Evolutionary conservation across 2,113 vertebrate species (phyloP).

Genomic region (Microcebus tavaratra): DNA sequence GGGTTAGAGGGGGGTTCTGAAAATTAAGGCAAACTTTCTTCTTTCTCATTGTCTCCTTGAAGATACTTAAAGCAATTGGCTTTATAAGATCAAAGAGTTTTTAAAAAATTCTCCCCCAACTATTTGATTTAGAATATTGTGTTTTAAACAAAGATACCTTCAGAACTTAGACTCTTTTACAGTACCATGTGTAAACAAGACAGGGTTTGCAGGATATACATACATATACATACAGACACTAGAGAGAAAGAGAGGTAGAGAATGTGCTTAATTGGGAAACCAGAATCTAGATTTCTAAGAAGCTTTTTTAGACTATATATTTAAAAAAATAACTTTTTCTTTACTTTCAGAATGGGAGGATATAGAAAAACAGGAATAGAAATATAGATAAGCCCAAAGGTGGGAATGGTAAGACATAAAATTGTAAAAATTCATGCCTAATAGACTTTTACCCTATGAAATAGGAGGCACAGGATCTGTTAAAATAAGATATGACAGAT

Average conservation of each 20-base stretch:
- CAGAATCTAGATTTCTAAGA: not conserved
- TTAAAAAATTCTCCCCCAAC: not conserved
- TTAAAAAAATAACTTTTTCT: not conserved
- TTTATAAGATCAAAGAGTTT: not conserved
- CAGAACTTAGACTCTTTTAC: not conserved
- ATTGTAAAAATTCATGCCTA: not conserved
- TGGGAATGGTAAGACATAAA: not conserved
- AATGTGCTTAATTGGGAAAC: not conserved
- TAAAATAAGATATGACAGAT: not conserved
- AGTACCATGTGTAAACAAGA: not conserved
- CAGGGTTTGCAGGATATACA: not conserved
- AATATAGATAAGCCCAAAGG: not conserved
- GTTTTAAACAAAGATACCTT: not conserved
- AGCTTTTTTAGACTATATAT: not conserved
- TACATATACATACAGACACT: not conserved
- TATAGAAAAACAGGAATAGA: not conserved
- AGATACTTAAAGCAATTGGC: not conserved
- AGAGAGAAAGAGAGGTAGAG: not conserved
- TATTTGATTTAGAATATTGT: constrained; percentile 12
- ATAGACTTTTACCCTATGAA: not conserved
- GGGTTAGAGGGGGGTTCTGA: not conserved
- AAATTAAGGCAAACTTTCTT: not conserved
- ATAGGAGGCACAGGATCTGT: not conserved
- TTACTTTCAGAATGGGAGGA: not conserved
- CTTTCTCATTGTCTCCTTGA: not conserved